Evolutionary conservation across 1,140 invertebrate species (phyloP), one percentile per base, ranked within the genome.

Genomic region (Euschistus heros): DNA sequence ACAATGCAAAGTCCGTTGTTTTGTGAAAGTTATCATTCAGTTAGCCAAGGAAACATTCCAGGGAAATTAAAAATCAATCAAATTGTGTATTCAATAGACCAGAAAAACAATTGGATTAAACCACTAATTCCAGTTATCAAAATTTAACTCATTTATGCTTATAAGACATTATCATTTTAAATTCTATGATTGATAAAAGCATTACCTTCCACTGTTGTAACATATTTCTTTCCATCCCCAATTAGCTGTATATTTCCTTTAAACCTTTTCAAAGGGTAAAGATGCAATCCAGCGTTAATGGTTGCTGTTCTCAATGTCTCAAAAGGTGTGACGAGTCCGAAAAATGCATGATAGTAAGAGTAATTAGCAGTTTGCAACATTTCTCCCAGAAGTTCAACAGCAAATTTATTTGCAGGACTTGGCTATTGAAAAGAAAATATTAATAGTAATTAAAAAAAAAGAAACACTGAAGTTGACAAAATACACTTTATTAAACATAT

Each of bases 141-240:
- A 30, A 30, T 5, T n/a, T n/a, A n/a, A n/a, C n/a, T n/a, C n/a
- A n/a, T n/a, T n/a, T n/a, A n/a, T n/a, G n/a, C n/a, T n/a, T 30
- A 4, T 30, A 30, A 30, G 7, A 30, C 7, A 30, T 30, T 4
- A 30, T 30, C 7, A 30, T 30, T 30, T 30, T 30, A 30, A 7
- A 30, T 30, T 30, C 27, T 4, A 30, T 37, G 7, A 37, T 10
- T 37, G 10, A 37, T 13, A 13, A 13, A 37, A 37, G 33, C 26
- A 27, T 59, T 68, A 68, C 67, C 67, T 30, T 65, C 57, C 6
- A 65, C 30, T 17, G 42, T 44, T 15, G 63, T 62, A 17, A 30
- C 52, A 59, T 65, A 68, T 57, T 68, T 68, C 57, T 65, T 67
- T 33, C 63, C 67, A 62, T 65, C 65, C 17, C 63, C 67, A 42